Percentiles rank a stretch among this genome's conserved stretches.
phyloP scores from a whole-genome alignment of 2,888 invertebrate genomes.

The Cryptosula pallasiana region DNA sequence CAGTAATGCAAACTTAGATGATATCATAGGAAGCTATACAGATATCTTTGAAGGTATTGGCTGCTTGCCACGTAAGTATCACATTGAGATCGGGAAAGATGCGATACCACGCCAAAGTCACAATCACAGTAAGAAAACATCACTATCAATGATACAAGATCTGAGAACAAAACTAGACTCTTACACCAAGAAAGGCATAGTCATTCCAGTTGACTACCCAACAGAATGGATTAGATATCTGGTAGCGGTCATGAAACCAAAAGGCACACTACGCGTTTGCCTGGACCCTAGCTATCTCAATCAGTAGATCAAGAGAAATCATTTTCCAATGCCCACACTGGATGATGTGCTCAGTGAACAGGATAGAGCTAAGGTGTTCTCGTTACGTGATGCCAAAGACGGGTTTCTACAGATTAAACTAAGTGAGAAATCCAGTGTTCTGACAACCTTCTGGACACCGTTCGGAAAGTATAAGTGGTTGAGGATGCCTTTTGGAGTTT shows the following conservation, averaged over 20 bases:
- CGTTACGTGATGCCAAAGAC: not conserved
- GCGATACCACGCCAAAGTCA: conserved; percentile 14
- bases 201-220: conserved; percentile 7
- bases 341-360: not conserved
- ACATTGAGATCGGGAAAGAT: not conserved
- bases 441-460: no score
- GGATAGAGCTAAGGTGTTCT: not conserved
- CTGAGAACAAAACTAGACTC: conserved; percentile 1
- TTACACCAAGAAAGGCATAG: no score
- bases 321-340: conserved; percentile 17
- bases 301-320: no score
- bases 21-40: not conserved
- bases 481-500: conserved; percentile 9
- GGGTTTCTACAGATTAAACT: no score
- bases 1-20: not conserved
- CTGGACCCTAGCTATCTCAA: not conserved
- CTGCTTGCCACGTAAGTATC: not conserved
- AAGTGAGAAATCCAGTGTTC: no score
- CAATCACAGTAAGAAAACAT: conserved; percentile 10
- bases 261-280: not conserved
- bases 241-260: conserved; percentile 7
- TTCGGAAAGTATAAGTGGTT: no score
- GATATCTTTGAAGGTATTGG: conserved; percentile 10
- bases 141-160: conserved; percentile 12
- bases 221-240: not conserved